Evolutionary conservation across 1,140 invertebrate species (phyloP), one percentile per base, ranked within the genome.

Genomic region (Daktulosphaira vitifoliae): DNA sequence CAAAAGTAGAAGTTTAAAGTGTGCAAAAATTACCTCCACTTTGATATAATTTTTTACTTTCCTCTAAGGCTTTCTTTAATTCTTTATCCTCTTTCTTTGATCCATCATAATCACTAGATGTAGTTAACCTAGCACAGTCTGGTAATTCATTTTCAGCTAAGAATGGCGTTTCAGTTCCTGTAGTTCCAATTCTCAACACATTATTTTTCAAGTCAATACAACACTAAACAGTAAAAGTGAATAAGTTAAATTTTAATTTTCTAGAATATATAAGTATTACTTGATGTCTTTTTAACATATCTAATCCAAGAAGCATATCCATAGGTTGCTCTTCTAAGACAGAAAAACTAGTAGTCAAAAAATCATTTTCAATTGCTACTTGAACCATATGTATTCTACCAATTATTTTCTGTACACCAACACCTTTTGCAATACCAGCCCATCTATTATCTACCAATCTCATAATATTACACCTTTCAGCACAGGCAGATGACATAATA

Each of bases 291-390:
- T 93, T 95, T 0, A 99, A 78, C 92, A 98, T 98, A 73, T 99
- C 96, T 26, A 99, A 79, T 0, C 96, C 96, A 5, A 99, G 78
- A 18, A 99, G 76, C 92, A 99, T 97, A 72, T 99, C 96, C 92
- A 98, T 97, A 3, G 91, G 89, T 74, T 98, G 95, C 68, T 98
- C 89, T 74, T 96, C 90, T 20, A 99, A 78, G n/a, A 99, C 93
- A 23, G 92, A 95, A 76, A 99, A 99, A 5, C 94, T 96, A 1
- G 93, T 94, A 2, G 92, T 92, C 9, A 99, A 78, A 77, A 92
- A 94, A 73, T 92, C 90, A 68, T 86, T 86, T 69, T 90, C 92
- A 68, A 98, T 98, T 76, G 96, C 88, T 73, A 98, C 91, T 76
- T 98, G 92, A 64, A 92, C 90, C 87, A 97, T 89, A 74, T 98